Conservation (phyloP, 2,888 invertebrate genomes). For the Caenorhabditis parvicauda region DNA sequence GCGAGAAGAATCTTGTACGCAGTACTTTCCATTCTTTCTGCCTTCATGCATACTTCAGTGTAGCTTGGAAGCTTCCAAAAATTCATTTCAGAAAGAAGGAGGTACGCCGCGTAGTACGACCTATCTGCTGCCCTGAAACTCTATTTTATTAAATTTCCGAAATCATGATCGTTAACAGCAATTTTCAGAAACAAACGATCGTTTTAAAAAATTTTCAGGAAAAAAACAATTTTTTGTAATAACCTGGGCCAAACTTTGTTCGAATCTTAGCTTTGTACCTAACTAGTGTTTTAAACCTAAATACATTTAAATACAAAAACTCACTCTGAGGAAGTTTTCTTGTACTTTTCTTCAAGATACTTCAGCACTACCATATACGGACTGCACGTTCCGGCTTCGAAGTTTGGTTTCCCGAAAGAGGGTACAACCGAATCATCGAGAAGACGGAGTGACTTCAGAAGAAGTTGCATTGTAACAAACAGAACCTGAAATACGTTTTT, state of each 20-base stretch:
- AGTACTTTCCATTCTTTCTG: slow-evolving; percentile 9
- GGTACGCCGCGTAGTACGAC: neutral
- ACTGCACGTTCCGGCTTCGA: slow-evolving; percentile 12
- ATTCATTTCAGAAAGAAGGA: slow-evolving; percentile 23
- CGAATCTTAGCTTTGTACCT: too few species aligned
- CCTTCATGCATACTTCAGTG: too few species aligned
- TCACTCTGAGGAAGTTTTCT: slow-evolving; percentile 3
- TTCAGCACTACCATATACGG: slow-evolving; percentile 8
- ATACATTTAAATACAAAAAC: too few species aligned
- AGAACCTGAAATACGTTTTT: slow-evolving; percentile 8
- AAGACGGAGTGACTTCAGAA: slow-evolving; percentile 19
- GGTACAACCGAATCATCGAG: slow-evolving; percentile 10
- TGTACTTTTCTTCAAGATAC: slow-evolving; percentile 2
- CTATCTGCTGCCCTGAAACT: neutral
- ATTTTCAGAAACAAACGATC: neutral
- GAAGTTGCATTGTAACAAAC: slow-evolving; percentile 21
- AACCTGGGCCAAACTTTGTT: slow-evolving; percentile 13
- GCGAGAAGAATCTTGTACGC: slow-evolving; percentile 8
- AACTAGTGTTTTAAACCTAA: too few species aligned
- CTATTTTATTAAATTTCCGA: neutral
- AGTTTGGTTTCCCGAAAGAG: slow-evolving; percentile 22
- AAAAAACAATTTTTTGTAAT: too few species aligned
- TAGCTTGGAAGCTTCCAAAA: slow-evolving; percentile 9
- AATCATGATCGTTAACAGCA: neutral
- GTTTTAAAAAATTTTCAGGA: neutral